Evolutionary conservation across 2,113 vertebrate species (phyloP).

Genomic region (Zosterops borbonicus): DNA sequence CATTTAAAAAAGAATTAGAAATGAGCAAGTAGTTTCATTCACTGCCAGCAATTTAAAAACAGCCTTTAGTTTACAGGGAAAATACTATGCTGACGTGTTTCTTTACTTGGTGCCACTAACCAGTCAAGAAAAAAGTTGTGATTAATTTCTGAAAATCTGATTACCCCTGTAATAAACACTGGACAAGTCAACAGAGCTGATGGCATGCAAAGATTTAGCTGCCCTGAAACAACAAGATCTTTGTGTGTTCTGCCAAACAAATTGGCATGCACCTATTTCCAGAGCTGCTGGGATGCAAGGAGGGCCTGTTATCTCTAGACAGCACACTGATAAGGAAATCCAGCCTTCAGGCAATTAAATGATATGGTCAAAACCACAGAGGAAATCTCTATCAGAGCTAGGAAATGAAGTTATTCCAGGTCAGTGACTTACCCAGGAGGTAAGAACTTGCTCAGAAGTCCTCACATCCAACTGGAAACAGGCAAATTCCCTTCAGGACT

Average conservation of each 20-base stretch:
- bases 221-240: not conserved
- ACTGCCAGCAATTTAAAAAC: not conserved
- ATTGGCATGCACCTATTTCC: not conserved
- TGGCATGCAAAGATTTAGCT: not conserved
- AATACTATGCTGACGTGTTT: not conserved
- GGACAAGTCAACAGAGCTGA: not conserved
- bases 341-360: not conserved
- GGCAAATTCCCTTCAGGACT: not conserved
- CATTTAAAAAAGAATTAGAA: not conserved
- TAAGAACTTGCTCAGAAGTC: not conserved
- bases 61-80: not conserved
- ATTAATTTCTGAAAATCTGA: not conserved
- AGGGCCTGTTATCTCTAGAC: not conserved
- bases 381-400: not conserved
- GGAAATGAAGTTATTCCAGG: conserved; percentile 15
- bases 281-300: not conserved
- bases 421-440: not conserved
- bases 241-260: not conserved
- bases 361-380: not conserved
- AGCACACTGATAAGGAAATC: conserved; percentile 1
- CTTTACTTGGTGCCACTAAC: not conserved
- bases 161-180: not conserved
- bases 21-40: not conserved
- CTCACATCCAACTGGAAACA: not conserved
- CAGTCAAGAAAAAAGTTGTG: not conserved